Evolutionary conservation across 2,888 invertebrate genomes (phyloP), one percentile per base, ranked within the genome.

Genomic region (Andrena bicolor): DNA sequence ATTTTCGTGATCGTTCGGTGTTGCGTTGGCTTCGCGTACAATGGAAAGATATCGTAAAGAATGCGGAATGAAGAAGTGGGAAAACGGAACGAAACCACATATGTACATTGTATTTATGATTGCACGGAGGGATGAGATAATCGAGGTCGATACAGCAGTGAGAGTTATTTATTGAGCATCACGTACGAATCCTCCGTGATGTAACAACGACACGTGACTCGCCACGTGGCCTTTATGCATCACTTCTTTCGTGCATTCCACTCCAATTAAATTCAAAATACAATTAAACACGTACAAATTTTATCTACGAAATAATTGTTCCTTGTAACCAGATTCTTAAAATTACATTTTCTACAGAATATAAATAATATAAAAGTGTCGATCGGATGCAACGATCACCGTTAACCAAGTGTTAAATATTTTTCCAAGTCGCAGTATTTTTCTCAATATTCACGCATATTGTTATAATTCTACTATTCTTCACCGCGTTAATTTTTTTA

Each of bases 201-300:
- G 68, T 74, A 76, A 76, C 41, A 26, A n/a, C 8, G 3, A 56
- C 82, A 70, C 70, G 76, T 82, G 83, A 53, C 56, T 30, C 28
- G 35, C 32, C 75, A 78, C 63, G 72, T 80, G 80, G 72, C 30
- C 3, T 65, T 30, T 8, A 16, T 2, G 16, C 30, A 13, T 0
- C 32, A n/a, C 35, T 26, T 28, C 13, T n/a, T n/a, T 10, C 16
- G n/a, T 28, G 8, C 23, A 16, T 56, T 53, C 2, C n/a, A 32
- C 23, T 58, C 16, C 41, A 23, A 1, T 8, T 56, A 3, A 56
- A 10, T 13, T 4, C 6, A 7, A 4, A 48, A 13, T 28, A 30
- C 3, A 26, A 51, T 23, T 51, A 49, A 63, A 53, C 41, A 5
- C 1, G 6, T 10, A 70, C 7, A 35, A 26, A 2, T 20, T 30